Percentiles rank a stretch among this genome's conserved stretches.
phyloP scores from a whole-genome alignment of 2,113 vertebrate species.

The Jaculus jaculus region DNA sequence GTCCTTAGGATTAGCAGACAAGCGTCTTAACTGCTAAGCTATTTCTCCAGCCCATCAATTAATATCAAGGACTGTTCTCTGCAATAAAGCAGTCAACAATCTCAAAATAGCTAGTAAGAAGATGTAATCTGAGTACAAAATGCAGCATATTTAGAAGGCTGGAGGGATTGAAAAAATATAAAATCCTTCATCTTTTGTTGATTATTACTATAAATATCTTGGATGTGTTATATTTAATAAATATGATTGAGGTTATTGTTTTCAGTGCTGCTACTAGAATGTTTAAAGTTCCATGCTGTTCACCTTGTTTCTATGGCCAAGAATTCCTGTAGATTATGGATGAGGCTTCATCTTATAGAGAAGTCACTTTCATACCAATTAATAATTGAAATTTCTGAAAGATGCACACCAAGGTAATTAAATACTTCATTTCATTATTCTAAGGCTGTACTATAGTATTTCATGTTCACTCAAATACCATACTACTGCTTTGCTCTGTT shows the following conservation, averaged over 20 bases:
- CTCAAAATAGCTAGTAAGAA: neutral
- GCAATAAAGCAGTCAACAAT: neutral
- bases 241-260: neutral
- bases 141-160: neutral
- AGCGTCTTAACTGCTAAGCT: too few relatives aligned
- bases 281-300: neutral
- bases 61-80: neutral
- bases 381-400: slow-evolving; percentile 48
- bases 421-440: neutral
- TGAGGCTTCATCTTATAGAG: neutral
- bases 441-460: neutral
- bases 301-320: neutral
- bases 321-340: neutral
- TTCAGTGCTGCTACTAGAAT: slow-evolving; percentile 3
- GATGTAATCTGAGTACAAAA: neutral
- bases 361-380: slow-evolving; percentile 45
- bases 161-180: neutral
- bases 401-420: slow-evolving; percentile 9
- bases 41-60: neutral
- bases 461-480: neutral
- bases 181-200: neutral
- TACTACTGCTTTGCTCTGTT: slow-evolving; percentile 4
- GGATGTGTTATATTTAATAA: neutral
- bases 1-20: too few relatives aligned
- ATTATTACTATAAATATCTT: neutral